A percentile compares a stretch with the other conserved stretches of the same genome.
These are phyloP conservation scores for Drosophila yooni DNA, from an alignment of 2,888 invertebrate species.

Conservation along the genomic window DNA sequence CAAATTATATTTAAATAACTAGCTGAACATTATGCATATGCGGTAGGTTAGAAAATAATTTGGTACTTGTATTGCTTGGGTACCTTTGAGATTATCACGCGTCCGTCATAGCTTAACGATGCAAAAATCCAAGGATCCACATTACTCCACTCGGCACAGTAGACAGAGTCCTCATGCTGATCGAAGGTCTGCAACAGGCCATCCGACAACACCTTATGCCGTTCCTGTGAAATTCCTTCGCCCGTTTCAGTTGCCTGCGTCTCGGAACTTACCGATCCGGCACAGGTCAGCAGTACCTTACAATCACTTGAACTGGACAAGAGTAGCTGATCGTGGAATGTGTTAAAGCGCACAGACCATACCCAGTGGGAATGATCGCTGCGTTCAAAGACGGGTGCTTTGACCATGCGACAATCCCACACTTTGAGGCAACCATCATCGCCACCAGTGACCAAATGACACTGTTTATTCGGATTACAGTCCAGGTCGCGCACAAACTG, in stretches of 20 bases:
- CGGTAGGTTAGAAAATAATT: conserved; percentile 89
- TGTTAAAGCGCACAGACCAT: conserved; percentile 97
- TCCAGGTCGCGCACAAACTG: conserved; percentile 96
- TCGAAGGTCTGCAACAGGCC: conserved; percentile 96
- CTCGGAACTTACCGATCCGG: conserved; percentile 95
- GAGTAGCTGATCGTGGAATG: conserved; percentile 97
- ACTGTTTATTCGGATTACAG: conserved; percentile 99
- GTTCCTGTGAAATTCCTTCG: conserved; percentile 57
- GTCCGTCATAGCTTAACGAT: conserved; percentile 97
- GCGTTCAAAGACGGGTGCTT: conserved; percentile 91
- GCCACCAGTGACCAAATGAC: conserved; percentile 96
- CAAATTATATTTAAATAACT: conserved; percentile 19
- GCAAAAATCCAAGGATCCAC: conserved; percentile 99
- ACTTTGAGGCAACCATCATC: conserved; percentile 98
- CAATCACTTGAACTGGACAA: conserved; percentile 98
- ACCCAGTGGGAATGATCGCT: conserved; percentile 97
- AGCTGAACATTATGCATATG: conserved; percentile 17
- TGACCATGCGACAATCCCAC: conserved; percentile 96
- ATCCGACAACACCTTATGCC: conserved; percentile 87
- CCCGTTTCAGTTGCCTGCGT: conserved; percentile 25
- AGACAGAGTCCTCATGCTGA: conserved; percentile 99
- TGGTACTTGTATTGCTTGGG: conserved; percentile 98
- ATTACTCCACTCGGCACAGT: conserved; percentile 98
- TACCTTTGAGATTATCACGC: conserved; percentile 96
- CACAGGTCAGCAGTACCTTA: conserved; percentile 94